Evolutionary conservation across 1,140 invertebrate species (phyloP).

Genomic region (Caenorhabditis latens): DNA sequence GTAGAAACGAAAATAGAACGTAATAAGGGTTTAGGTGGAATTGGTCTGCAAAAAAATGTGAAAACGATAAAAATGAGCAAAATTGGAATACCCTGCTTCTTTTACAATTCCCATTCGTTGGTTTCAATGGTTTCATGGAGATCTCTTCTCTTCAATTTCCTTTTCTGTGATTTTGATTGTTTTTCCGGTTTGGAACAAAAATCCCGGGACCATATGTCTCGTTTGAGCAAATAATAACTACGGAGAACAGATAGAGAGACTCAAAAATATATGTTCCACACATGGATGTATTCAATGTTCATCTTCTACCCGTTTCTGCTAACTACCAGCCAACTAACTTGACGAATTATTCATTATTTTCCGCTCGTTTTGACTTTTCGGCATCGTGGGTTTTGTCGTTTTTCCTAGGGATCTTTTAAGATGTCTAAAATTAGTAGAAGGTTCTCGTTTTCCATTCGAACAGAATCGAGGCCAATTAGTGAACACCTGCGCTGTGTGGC

Average conservation of each 20-base stretch:
- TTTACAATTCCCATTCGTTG: too few relatives aligned
- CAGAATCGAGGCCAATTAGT: too few relatives aligned
- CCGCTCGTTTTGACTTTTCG: constrained; percentile 33
- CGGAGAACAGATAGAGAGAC: not conserved
- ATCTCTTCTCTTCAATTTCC: not conserved
- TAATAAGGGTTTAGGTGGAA: not conserved
- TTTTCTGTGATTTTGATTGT: not conserved
- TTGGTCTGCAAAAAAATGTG: not conserved
- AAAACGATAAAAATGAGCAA: too few relatives aligned
- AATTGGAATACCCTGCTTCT: too few relatives aligned
- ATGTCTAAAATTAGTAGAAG: not conserved
- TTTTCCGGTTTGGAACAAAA: constrained; percentile 14
- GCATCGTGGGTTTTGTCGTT: not conserved
- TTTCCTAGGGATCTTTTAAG: not conserved
- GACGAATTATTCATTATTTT: constrained; percentile 41
- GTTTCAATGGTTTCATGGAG: too few relatives aligned
- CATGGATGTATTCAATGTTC: constrained; percentile 6
- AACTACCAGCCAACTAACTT: constrained; percentile 1
- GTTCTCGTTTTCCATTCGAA: too few relatives aligned
- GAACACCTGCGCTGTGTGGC: too few relatives aligned
- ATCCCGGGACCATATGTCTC: not conserved
- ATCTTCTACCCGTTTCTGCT: not conserved
- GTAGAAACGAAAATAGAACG: constrained; percentile 22
- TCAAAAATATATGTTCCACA: not conserved
- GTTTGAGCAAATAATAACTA: constrained; percentile 19